Evolutionary conservation across 2,797 vertebrate species (phyloP).

Genomic region (Tadarida brasiliensis): DNA sequence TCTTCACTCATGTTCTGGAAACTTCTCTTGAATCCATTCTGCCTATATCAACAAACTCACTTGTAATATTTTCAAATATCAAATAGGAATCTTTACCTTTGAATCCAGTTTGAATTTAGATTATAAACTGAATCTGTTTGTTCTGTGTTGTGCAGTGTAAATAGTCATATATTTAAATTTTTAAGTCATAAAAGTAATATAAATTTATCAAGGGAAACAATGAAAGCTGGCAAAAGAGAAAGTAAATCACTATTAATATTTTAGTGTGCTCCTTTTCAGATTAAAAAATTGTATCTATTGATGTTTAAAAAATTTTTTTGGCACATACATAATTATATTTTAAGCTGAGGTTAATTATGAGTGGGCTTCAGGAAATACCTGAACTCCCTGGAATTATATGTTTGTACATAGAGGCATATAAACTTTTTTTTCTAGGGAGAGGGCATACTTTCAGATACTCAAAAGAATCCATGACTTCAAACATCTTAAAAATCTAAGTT

Average conservation of each 20-base stretch:
- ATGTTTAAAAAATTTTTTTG: background rate
- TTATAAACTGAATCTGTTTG: background rate
- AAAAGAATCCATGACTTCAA: background rate
- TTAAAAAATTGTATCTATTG: background rate
- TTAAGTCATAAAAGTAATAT: background rate
- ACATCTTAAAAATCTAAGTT: background rate
- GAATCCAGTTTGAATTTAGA: constrained; percentile 39
- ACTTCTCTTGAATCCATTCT: constrained; percentile 2
- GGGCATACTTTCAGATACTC: background rate
- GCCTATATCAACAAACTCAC: background rate
- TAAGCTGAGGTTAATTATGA: constrained; percentile 35
- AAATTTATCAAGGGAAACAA: background rate
- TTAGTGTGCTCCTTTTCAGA: background rate
- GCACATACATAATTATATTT: background rate
- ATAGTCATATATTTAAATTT: background rate
- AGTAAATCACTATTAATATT: background rate
- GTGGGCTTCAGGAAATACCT: background rate
- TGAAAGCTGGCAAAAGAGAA: constrained; percentile 33
- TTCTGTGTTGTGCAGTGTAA: background rate
- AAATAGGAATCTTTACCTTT: constrained; percentile 41
- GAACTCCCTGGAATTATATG: background rate
- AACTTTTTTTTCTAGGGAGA: background rate
- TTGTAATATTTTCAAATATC: background rate
- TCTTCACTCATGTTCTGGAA: background rate
- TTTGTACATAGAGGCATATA: background rate